Percentiles rank a stretch among this genome's conserved stretches.
These are phyloP conservation scores for Polypterus bichir DNA, from an alignment of 2,113 vertebrate species.

Conservation along the genomic window DNA sequence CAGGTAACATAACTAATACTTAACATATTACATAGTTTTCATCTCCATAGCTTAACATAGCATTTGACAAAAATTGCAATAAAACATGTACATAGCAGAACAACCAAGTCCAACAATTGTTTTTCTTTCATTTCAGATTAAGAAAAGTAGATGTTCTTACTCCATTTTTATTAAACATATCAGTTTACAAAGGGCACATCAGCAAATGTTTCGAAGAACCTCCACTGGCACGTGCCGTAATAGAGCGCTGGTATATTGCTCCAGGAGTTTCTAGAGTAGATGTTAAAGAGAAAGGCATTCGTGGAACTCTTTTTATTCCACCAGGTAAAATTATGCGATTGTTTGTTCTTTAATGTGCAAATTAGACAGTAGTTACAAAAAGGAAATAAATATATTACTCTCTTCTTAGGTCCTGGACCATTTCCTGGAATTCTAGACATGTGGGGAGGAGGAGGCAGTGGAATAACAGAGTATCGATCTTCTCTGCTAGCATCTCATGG, in stretches of 20 bases:
- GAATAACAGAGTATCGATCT: slow-evolving; percentile 46
- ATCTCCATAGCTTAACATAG: too few species aligned
- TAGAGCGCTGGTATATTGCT: slow-evolving; percentile 46
- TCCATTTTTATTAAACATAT: slow-evolving; percentile 37
- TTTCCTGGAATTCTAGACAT: slow-evolving; percentile 50
- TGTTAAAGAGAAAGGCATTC: slow-evolving; percentile 27
- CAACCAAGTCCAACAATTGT: too few species aligned
- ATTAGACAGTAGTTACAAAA: too few species aligned
- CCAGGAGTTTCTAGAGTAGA: slow-evolving; percentile 39
- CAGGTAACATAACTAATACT: too few species aligned
- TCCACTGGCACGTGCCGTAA: slow-evolving; percentile 25
- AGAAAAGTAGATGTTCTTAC: slow-evolving; percentile 35
- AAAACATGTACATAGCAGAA: too few species aligned
- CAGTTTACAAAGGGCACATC: slow-evolving; percentile 35
- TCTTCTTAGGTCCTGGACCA: slow-evolving; percentile 40
- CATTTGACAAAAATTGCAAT: too few species aligned
- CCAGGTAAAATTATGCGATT: slow-evolving; percentile 29
- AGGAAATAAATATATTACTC: too few species aligned
- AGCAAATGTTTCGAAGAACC: slow-evolving; percentile 27
- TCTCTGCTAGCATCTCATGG: slow-evolving; percentile 44
- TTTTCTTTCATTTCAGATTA: slow-evolving; percentile 26
- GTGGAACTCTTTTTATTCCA: slow-evolving; percentile 43
- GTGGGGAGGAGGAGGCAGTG: slow-evolving; percentile 50
- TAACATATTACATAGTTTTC: too few species aligned
- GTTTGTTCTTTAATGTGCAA: too few species aligned